Base-by-base conservation (phyloP, 2,888 invertebrate species). In the Philaethria dido region DNA sequence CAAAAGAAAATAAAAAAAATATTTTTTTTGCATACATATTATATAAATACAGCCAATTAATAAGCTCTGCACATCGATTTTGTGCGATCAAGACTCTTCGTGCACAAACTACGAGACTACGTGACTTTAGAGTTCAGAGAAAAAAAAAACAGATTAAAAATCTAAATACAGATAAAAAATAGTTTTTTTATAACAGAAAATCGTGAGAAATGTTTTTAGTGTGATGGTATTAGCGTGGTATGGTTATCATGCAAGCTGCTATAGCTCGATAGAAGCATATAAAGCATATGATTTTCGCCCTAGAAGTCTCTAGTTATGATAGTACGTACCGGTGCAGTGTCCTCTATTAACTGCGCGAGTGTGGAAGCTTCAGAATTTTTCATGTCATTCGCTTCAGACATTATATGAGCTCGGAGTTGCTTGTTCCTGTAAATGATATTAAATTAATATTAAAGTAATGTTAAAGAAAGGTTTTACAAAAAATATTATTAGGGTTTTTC, bases 361-460 rank as follows among this genome's bases (percentile, higher is more conserved):
- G 93, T 86, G 68, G 94, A 88, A 66, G 92, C 85, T 50, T 94
- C 94, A 8, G 90, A 81, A 75, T 87, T 88, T 71, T 93, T 92
- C 80, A 91, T 82, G 63, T 96, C 95, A 73, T 94, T 94, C 68
- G 95, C 94, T 75, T 96, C 96, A 2, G 95, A 94, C 80, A 95
- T 94, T 73, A 96, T 88, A 82, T 96, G 96, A 29, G 95, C 95
- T 68, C 96, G 94, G 69, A 96, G 93, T 83, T 96, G 96, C 79
- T 95, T 95, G 82, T 96, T 96, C 81, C 95, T 95, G 85, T 14
- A 76, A 77, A 14, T 33, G 0, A 36, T 33, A n/a, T 42, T 33
- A 16, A 13, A 6, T 9, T 4, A 11, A n/a, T 48, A 25, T 54
- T 54, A 29, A n/a, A 16, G 3, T 18, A 11, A 2, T 16, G 18